Evolutionary conservation across 2,797 vertebrate genomes (phyloP).

Genomic region (Micromesistius poutassou): DNA sequence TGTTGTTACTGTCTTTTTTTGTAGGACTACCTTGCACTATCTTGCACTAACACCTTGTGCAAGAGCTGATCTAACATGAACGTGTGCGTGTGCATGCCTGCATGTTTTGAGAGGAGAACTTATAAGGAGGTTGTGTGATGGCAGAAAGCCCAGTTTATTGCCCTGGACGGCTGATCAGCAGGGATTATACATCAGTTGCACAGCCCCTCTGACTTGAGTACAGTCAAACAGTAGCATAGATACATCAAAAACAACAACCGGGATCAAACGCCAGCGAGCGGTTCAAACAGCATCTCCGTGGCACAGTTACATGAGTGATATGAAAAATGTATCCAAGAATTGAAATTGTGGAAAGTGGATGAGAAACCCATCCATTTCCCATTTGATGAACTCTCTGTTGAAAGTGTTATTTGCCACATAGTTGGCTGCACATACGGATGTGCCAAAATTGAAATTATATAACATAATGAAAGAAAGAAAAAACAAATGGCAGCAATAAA

Average conservation of each 20-base stretch:
- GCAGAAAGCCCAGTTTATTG: background rate
- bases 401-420: constrained; percentile 17
- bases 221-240: background rate
- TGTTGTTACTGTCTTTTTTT: constrained; percentile 36
- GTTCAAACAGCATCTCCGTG: constrained; percentile 28
- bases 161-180: background rate
- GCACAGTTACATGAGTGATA: constrained; percentile 16
- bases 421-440: constrained; percentile 10
- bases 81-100: background rate
- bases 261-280: constrained; percentile 18
- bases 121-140: background rate
- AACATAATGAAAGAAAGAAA: constrained; percentile 20
- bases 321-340: constrained; percentile 29
- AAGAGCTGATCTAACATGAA: too few relatives aligned
- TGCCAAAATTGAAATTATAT: constrained; percentile 30
- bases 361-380: background rate
- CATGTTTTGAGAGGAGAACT: background rate
- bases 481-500: constrained; percentile 32
- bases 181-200: background rate
- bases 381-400: constrained; percentile 10
- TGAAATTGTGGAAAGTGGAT: constrained; percentile 4
- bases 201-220: constrained; percentile 8
- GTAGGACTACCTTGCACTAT: too few relatives aligned
- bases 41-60: too few relatives aligned
- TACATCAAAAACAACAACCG: constrained; percentile 10